phyloP scores from a whole-genome alignment of 2,797 vertebrate genomes.

The Gallinago stenura region DNA sequence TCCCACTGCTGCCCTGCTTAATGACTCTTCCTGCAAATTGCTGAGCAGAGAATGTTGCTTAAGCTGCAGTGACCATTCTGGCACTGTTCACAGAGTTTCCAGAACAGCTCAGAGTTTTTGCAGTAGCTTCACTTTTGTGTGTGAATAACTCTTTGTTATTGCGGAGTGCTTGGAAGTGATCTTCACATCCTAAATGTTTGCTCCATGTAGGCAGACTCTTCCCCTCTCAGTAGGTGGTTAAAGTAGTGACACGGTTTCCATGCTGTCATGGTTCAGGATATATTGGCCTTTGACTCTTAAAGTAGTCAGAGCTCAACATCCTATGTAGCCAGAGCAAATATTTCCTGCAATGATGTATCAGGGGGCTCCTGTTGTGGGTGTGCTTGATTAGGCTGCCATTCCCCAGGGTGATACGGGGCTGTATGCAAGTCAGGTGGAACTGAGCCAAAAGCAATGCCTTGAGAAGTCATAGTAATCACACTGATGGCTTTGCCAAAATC shows the following conservation, averaged over 20 bases:
- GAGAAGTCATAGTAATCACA: neutral
- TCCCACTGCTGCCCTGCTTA: conserved; percentile 13
- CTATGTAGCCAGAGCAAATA: neutral
- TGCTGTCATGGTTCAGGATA: neutral
- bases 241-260: rapidly evolving
- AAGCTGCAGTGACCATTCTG: neutral
- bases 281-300: neutral
- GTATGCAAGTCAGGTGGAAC: neutral
- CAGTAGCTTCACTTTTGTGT: neutral
- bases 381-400: neutral
- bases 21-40: conserved; percentile 19
- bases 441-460: neutral
- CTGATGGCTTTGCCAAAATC: neutral
- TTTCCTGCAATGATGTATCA: neutral
- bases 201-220: neutral
- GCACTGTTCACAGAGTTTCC: neutral
- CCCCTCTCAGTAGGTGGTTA: neutral
- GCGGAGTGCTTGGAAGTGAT: neutral
- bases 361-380: neutral
- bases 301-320: rapidly evolving
- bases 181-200: neutral
- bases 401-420: neutral
- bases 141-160: neutral
- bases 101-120: conserved; percentile 21
- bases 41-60: neutral